phyloP scores from a whole-genome alignment of 2,888 invertebrate genomes.

The Heliconius sara region DNA sequence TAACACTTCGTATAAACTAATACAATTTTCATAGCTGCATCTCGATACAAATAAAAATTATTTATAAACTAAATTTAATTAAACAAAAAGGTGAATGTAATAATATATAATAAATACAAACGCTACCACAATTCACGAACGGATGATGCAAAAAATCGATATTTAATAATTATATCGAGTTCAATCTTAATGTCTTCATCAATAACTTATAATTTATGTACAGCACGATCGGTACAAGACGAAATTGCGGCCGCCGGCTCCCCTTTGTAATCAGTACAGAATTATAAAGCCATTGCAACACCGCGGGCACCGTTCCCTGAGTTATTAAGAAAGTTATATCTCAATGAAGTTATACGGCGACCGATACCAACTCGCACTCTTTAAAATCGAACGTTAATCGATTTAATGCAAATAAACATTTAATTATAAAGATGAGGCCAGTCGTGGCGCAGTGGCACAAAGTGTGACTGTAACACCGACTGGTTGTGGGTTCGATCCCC shows the following conservation, averaged over 20 bases:
- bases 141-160: slow-evolving; percentile 22
- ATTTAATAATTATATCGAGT: slow-evolving; percentile 68
- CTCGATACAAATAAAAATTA: background rate
- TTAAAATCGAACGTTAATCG: slow-evolving; percentile 36
- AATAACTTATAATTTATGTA: slow-evolving; percentile 84
- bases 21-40: background rate
- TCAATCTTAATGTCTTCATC: slow-evolving; percentile 83
- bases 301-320: slow-evolving; percentile 71
- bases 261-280: slow-evolving; percentile 83
- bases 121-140: background rate
- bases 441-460: no score
- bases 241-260: slow-evolving; percentile 86
- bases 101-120: background rate
- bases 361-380: slow-evolving; percentile 52
- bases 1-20: slow-evolving; percentile 5
- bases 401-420: slow-evolving; percentile 3
- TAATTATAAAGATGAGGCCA: background rate
- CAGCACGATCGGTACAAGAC: slow-evolving; percentile 82
- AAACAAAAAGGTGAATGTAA: background rate
- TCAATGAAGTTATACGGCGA: slow-evolving; percentile 60
- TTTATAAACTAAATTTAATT: background rate
- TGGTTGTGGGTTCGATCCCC: no score
- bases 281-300: slow-evolving; percentile 81
- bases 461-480: no score
- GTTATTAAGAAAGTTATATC: slow-evolving; percentile 70